Evolutionary conservation across 2,888 invertebrate genomes (phyloP), one percentile per base, ranked within the genome.

Genomic region (Asteroscopus sphinx): DNA sequence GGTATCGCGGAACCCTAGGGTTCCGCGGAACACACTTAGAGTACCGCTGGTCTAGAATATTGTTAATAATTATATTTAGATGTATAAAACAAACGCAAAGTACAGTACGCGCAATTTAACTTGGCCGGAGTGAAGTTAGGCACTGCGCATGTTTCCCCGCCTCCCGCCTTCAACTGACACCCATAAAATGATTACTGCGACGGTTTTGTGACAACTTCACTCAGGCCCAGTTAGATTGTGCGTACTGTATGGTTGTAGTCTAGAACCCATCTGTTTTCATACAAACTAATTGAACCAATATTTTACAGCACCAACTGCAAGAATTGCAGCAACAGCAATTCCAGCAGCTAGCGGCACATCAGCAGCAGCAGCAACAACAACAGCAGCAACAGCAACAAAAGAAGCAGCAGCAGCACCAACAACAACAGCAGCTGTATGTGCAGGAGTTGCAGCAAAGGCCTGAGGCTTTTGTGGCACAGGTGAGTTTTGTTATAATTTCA

Each of bases 381-480:
- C 73, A 86, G 60, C 71, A 84, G 39, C 83, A 85, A 47, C 88
- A 89, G 55, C 78, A 82, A 15, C 79, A 78, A 11, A 85, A 88
- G 12, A 83, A 86, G 58, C 84, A 85, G 35, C 81, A 85, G 35
- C 85, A 87, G 49, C 84, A 86, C 26, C 88, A 83, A 39, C 84
- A 86, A 28, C 88, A 83, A 39, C 83, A 83, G 12, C 85, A 85
- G 53, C 86, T 86, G 55, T 88, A 85, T 76, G 80, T 82, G 12
- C 89, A 82, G 42, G 90, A 90, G 53, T 67, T 87, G 74, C 87
- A 85, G 64, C 88, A 86, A 68, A 84, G 88, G 79, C 88, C 88
- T 16, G 90, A 90, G 36, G 79, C 76, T 30, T 90, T 85, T 55
- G 77, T 80, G 42, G 81, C 84, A 5, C 86, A 88, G 83, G 90